Evolutionary conservation across 2,888 invertebrate genomes (phyloP), one percentile per base, ranked within the genome.

Genomic region (Andrena marginata): DNA sequence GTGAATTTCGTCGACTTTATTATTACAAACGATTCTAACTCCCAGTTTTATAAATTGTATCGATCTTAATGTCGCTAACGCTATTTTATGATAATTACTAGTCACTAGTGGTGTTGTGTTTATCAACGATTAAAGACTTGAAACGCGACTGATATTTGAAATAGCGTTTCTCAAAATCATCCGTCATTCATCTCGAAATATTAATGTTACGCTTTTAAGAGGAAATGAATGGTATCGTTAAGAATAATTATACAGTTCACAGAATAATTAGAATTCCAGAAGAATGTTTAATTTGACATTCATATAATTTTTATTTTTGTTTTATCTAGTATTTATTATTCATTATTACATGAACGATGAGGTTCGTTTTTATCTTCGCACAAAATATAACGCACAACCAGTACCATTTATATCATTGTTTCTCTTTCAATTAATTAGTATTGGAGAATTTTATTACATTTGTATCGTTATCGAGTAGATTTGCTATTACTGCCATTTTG

Each of bases 131-230:
- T 31, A n/a, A 74, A 31, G 10, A 42, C n/a, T 60, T 13, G 8
- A 71, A 35, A 49, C 29, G n/a, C 16, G n/a, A 71, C 54, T 48
- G 23, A 49, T 42, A 56, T 75, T 75, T 80, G 23, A 71, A 82
- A 60, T 74, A 80, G 60, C 48, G 74, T 75, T 75, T 74, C 81
- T 73, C 81, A 56, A 51, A 42, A 13, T n/a, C 8, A 59, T 31
- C 10, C 8, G 31, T 42, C 16, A 7, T 29, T 75, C 54, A 10
- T 73, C 64, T 42, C 20, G 20, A 20, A 5, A 33, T 16, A 35
- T 51, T 29, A 23, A 42, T 6, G 8, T 23, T 6, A 10, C 35
- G 13, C 13, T 20, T 3, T 31, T 20, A 0, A 7, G 56, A n/a
- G 4, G 16, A 48, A 62, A 62, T 5, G 23, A 16, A 8, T 72